phyloP scores from a whole-genome alignment of 2,113 vertebrate genomes.

The Zosterops hypoxanthus region DNA sequence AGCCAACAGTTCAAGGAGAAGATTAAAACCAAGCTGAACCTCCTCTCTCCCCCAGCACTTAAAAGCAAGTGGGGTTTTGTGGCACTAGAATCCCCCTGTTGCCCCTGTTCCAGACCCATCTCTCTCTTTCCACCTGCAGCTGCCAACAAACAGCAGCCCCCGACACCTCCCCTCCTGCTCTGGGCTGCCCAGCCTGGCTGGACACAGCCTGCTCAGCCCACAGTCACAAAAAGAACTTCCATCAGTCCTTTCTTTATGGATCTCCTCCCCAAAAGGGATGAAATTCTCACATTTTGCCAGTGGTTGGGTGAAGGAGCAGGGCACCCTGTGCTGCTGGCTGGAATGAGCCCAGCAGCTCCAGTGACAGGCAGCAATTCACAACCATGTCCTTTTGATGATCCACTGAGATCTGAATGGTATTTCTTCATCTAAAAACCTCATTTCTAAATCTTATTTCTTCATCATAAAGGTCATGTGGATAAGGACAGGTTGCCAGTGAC shows the following conservation, averaged over 20 bases:
- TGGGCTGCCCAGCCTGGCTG: background rate
- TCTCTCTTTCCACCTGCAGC: background rate
- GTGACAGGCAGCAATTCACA: background rate
- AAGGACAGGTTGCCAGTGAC: background rate
- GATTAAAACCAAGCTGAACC: background rate
- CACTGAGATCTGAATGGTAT: background rate
- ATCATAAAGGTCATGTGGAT: background rate
- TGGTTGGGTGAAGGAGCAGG: accelerated
- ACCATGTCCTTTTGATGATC: accelerated
- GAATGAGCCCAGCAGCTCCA: background rate
- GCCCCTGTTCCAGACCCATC: accelerated
- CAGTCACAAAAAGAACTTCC: accelerated
- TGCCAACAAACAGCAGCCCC: background rate
- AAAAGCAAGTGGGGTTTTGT: background rate
- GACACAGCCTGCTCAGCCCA: background rate
- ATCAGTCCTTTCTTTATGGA: background rate
- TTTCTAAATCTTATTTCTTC: slow-evolving; percentile 8
- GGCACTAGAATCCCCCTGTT: background rate
- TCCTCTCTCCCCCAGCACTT: background rate
- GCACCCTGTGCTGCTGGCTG: accelerated
- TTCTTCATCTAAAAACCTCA: background rate
- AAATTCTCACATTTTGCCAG: background rate
- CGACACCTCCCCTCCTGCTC: background rate
- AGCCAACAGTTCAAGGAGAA: background rate
- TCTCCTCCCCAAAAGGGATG: background rate